Percentiles rank a stretch among this genome's conserved stretches.
phyloP scores from a whole-genome alignment of 2,797 vertebrate species.

The Neosilurus mollespiculum region DNA sequence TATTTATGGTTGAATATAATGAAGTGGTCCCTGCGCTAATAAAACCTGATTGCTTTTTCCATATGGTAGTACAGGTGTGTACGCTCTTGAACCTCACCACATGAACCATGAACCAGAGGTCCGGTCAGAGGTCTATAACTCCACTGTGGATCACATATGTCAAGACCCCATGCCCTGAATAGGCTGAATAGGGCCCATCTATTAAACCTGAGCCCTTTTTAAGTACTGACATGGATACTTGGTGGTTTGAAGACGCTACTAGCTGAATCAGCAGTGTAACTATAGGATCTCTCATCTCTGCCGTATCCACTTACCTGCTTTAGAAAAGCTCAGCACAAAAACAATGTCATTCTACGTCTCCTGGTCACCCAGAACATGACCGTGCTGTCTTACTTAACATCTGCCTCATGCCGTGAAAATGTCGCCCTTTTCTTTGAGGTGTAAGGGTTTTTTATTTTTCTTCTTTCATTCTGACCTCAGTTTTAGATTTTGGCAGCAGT shows the following conservation, averaged over 20 bases:
- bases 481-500: conserved; percentile 24
- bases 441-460: not conserved
- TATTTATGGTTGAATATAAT: conserved; percentile 15
- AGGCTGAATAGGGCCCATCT: conserved; percentile 62
- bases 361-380: conserved; percentile 28
- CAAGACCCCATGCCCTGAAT: conserved; percentile 49
- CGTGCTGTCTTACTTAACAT: conserved; percentile 22
- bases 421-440: conserved; percentile 5
- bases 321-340: conserved; percentile 42
- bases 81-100: not conserved
- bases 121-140: conserved; percentile 18
- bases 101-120: not conserved
- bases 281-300: conserved; percentile 49
- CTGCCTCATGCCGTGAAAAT: conserved; percentile 12
- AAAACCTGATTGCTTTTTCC: conserved; percentile 10
- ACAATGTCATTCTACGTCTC: conserved; percentile 37
- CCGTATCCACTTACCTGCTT: conserved; percentile 45
- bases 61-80: conserved; percentile 24
- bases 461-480: conserved; percentile 22
- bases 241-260: conserved; percentile 40
- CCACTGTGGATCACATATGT: conserved; percentile 19
- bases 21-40: conserved; percentile 10
- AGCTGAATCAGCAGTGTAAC: conserved; percentile 58
- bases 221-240: conserved; percentile 58
- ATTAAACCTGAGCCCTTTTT: conserved; percentile 57